Percentiles rank a stretch among this genome's conserved stretches.
Evolutionary conservation across 2,797 vertebrate genomes (phyloP).

Genomic region (Leuciscus waleckii): DNA sequence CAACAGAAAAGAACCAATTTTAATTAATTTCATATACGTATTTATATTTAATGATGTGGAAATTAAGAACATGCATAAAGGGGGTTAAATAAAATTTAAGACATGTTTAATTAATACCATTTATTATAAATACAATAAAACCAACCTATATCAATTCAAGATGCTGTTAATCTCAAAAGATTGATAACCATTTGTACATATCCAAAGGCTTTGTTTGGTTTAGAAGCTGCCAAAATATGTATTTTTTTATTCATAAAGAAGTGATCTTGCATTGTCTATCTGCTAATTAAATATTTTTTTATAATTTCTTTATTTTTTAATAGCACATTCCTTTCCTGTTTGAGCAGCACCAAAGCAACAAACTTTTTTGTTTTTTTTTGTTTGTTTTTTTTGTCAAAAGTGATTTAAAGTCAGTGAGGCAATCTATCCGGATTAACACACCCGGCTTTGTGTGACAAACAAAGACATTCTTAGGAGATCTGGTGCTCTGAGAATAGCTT

Average conservation of each 20-base stretch:
- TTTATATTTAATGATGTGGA: background rate
- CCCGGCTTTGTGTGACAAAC: slow-evolving; percentile 66
- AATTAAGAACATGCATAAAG: background rate
- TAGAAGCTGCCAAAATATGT: no score
- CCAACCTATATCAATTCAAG: background rate
- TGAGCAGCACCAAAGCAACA: background rate
- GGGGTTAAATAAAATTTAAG: background rate
- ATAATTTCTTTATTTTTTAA: background rate
- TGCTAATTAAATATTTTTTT: background rate
- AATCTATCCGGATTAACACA: slow-evolving; percentile 52
- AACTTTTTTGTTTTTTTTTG: background rate
- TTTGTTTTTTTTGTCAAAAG: slow-evolving; percentile 9
- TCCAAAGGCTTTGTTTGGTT: no score
- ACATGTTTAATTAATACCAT: background rate
- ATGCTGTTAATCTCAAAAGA: background rate
- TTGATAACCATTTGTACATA: no score
- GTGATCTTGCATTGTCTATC: no score
- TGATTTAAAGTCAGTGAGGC: slow-evolving; percentile 27
- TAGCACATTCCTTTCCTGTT: background rate
- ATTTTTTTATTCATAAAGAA: no score
- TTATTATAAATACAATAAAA: background rate
- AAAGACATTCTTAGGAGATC: slow-evolving; percentile 50
- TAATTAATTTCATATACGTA: background rate
- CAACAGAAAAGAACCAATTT: background rate
- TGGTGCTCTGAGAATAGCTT: slow-evolving; percentile 60